Evolutionary conservation across 2,113 vertebrate species (phyloP), one percentile per base, ranked within the genome.

Genomic region (Dromiciops gliroides): DNA sequence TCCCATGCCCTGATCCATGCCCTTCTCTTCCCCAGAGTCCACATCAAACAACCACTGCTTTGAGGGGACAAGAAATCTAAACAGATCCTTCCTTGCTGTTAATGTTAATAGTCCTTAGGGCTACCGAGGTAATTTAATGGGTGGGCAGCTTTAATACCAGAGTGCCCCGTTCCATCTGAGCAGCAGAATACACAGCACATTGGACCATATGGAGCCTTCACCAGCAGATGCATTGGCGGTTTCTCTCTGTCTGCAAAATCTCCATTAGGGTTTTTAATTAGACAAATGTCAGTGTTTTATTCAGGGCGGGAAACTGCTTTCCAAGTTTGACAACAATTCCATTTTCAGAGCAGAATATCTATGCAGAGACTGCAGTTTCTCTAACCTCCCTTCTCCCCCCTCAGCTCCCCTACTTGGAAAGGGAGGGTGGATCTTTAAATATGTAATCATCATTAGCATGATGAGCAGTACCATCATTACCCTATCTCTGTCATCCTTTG

Each of bases 221-320:
- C 67, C 88, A 90, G 94, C 95, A 95, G 97, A 96, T 92, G 75
- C 89, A 93, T 48, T 52, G 93, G 90, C 83, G 2, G 2, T 90
- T 49, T 97, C 93, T 67, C 95, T 98, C 95, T 95, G 94, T 89
- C 92, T 94, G 96, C 51, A 95, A 92, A 97, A 51, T 96, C 93
- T 95, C 93, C 94, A 94, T 95, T 97, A 96, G 95, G 56, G 90
- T 95, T 97, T 96, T 97, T 95, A 97, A 97, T 98, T 96, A 98
- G 95, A 94, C 93, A 95, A 97, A 95, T 96, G 94, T 96, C 96
- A 97, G 89, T 96, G 93, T 97, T 96, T 94, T 95, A 93, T 97
- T 96, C 2, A 0, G 92, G 94, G 95, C 49, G 51, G 95, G 91
- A 97, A 97, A 95, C 95, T 96, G 94, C 95, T 93, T 96, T 90